Evolutionary conservation across 2,113 vertebrate species (phyloP).

Genomic region (Salminus brasiliensis): DNA sequence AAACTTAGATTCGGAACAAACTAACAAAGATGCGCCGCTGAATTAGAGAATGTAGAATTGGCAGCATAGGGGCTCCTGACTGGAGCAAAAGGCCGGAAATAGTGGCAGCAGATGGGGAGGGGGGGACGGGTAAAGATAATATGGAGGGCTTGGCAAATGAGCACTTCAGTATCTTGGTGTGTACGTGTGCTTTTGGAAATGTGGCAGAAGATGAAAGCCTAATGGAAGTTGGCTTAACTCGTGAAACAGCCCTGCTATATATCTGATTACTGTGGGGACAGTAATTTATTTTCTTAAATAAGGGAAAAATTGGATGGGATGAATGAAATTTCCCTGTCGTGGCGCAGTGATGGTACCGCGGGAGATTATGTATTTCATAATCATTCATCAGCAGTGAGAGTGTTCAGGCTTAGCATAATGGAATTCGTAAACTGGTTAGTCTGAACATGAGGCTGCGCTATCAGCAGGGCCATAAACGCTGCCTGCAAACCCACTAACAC

Average conservation of each 20-base stretch:
- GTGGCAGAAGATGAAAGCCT: constrained; percentile 73
- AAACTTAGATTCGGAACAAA: neutral
- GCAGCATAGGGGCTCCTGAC: neutral
- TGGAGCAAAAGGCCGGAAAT: no score
- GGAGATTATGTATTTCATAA: constrained; percentile 84
- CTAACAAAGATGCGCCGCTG: neutral
- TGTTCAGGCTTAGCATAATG: constrained; percentile 85
- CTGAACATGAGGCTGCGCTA: constrained; percentile 78
- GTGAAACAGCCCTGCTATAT: constrained; percentile 76
- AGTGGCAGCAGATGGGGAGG: neutral
- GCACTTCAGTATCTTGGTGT: constrained; percentile 56
- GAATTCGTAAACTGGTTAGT: constrained; percentile 85
- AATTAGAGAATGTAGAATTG: neutral
- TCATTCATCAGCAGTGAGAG: constrained; percentile 82
- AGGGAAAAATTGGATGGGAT: constrained; percentile 82
- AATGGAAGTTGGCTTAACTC: constrained; percentile 83
- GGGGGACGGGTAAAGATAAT: constrained; percentile 57
- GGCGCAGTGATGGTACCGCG: constrained; percentile 75
- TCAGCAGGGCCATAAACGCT: constrained; percentile 72
- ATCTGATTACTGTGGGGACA: constrained; percentile 81
- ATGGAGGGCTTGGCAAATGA: constrained; percentile 68
- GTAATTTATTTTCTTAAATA: constrained; percentile 84
- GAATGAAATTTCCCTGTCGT: constrained; percentile 83
- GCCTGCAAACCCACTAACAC: constrained; percentile 70
- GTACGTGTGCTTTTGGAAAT: constrained; percentile 61